Conservation (phyloP, 53 echinoderm and acorn worm species). For the Echinarachnius parma region DNA sequence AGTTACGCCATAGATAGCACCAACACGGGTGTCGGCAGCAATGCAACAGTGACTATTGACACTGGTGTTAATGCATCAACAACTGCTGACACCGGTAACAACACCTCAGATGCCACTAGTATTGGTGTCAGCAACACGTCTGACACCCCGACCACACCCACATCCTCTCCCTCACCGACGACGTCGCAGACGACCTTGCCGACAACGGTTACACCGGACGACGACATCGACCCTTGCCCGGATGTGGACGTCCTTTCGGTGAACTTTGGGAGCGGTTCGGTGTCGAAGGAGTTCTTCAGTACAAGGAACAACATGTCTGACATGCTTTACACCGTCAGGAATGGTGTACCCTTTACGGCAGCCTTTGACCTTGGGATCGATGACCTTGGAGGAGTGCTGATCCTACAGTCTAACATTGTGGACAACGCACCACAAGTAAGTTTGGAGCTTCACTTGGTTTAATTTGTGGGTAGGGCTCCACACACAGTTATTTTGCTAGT, state of each 20-base stretch:
- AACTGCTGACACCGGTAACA: too few species aligned
- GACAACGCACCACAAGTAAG: constrained; percentile 14
- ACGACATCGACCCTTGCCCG: constrained; percentile 18
- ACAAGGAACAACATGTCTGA: neutral
- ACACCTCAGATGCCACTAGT: too few species aligned
- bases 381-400: constrained; percentile 73
- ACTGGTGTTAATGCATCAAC: too few species aligned
- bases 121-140: too few species aligned
- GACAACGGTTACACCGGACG: constrained; percentile 3
- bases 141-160: too few species aligned
- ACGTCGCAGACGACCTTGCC: neutral
- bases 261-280: neutral
- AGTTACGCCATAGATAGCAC: too few species aligned
- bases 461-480: too few species aligned
- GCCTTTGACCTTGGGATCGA: constrained; percentile 61
- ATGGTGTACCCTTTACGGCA: constrained; percentile 45
- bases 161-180: neutral
- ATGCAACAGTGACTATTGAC: too few species aligned
- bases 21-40: too few species aligned
- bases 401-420: constrained; percentile 27
- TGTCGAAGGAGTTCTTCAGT: constrained; percentile 40
- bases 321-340: constrained; percentile 8
- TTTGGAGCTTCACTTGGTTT: too few species aligned
- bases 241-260: constrained; percentile 7
- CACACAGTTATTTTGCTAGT: too few species aligned